Percentiles rank a stretch among this genome's conserved stretches.
Evolutionary conservation across 2,888 invertebrate genomes (phyloP).

Genomic region (Herminia tarsipennalis): DNA sequence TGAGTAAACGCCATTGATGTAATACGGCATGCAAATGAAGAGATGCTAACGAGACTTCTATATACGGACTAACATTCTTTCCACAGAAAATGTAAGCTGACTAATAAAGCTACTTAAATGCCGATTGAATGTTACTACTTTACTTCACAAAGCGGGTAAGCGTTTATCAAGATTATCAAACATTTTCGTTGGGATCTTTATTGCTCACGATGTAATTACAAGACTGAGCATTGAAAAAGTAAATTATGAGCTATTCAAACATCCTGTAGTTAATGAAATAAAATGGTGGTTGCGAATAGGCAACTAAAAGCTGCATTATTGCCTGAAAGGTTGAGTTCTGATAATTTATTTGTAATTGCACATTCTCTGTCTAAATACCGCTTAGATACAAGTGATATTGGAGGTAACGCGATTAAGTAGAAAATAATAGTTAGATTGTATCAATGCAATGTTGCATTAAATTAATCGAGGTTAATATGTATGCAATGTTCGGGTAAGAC

Average conservation of each 20-base stretch:
- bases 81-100: too few relatives aligned
- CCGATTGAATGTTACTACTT: not conserved
- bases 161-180: too few relatives aligned
- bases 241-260: constrained; percentile 5
- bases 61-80: too few relatives aligned
- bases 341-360: constrained; percentile 23
- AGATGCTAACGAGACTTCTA: constrained; percentile 21
- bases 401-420: constrained; percentile 31
- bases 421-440: constrained; percentile 22
- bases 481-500: not conserved
- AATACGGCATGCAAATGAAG: constrained; percentile 27
- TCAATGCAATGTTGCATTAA: constrained; percentile 22
- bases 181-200: too few relatives aligned
- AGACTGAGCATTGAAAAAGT: constrained; percentile 1
- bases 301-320: constrained; percentile 6
- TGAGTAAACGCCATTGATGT: constrained; percentile 18
- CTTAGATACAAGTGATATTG: constrained; percentile 16
- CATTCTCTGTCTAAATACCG: constrained; percentile 6
- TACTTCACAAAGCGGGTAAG: not conserved
- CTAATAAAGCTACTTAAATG: too few relatives aligned
- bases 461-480: constrained; percentile 2
- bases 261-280: constrained; percentile 3
- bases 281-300: constrained; percentile 1
- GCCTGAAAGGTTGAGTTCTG: constrained; percentile 16
- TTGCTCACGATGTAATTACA: constrained; percentile 4